Percentiles rank a stretch among this genome's conserved stretches.
Conservation (phyloP, 2,888 invertebrate species). For the Minunthozetes semirufus region DNA sequence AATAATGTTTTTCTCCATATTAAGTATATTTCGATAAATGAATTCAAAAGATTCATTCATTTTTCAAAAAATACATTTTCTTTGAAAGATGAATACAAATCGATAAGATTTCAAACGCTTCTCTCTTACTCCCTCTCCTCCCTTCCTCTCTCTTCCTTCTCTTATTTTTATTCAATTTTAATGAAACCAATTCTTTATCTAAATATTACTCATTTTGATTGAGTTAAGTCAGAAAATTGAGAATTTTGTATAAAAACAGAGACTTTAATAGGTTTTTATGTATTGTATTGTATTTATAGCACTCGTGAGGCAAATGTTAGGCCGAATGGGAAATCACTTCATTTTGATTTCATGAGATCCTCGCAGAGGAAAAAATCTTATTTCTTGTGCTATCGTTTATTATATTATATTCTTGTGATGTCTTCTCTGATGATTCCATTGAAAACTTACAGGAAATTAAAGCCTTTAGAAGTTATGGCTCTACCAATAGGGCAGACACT, state of each 20-base stretch:
- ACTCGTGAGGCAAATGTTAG: neutral
- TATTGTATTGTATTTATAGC: too few relatives aligned
- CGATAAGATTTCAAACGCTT: too few relatives aligned
- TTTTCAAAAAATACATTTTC: neutral
- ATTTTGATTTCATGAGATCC: neutral
- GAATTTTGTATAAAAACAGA: too few relatives aligned
- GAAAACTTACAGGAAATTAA: slow-evolving; percentile 31
- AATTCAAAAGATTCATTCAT: slow-evolving; percentile 7
- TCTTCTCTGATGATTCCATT: slow-evolving; percentile 4
- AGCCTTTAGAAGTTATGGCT: slow-evolving; percentile 7
- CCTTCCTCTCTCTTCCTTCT: neutral
- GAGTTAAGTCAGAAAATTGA: too few relatives aligned
- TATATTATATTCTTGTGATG: slow-evolving; percentile 18
- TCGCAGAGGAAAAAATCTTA: neutral
- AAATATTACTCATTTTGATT: too few relatives aligned
- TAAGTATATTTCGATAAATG: slow-evolving; percentile 4
- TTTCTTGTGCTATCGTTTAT: slow-evolving; percentile 7
- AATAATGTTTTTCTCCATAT: neutral
- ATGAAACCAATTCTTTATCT: too few relatives aligned
- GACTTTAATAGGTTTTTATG: too few relatives aligned
- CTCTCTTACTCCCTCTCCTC: neutral
- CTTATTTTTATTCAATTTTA: neutral
- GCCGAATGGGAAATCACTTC: slow-evolving; percentile 26
- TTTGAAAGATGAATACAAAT: too few relatives aligned
- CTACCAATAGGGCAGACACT: neutral